These are phyloP conservation scores for Lasioglossum figueresi DNA, from an alignment of 2,888 invertebrate genomes.

Conservation along the genomic window DNA sequence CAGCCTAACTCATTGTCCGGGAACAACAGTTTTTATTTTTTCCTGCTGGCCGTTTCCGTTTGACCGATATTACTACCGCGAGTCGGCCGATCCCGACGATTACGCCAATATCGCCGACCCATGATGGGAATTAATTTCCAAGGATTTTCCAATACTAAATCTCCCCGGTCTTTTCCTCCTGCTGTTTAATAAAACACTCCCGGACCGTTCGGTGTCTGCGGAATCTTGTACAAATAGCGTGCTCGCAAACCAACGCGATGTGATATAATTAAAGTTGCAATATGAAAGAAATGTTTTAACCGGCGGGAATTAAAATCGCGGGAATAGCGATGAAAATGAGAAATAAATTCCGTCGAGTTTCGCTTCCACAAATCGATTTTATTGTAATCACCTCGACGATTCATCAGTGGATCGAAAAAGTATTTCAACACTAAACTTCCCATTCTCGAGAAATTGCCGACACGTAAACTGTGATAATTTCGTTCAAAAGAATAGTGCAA, in stretches of 20 bases:
- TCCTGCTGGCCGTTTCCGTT: conserved; percentile 20
- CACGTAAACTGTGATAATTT: no score
- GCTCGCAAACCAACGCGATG: background rate
- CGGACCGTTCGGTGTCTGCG: background rate
- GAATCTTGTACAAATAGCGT: background rate
- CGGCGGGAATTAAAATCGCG: background rate
- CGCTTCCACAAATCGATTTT: background rate
- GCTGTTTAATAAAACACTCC: conserved; percentile 23
- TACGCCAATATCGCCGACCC: background rate
- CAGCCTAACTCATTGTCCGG: conserved; percentile 31
- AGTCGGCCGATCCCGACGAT: conserved; percentile 22
- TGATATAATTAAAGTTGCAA: conserved; percentile 21
- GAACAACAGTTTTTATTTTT: conserved; percentile 38
- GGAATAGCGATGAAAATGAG: background rate
- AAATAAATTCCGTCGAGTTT: background rate
- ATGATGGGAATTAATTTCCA: conserved; percentile 46
- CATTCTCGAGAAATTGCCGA: background rate
- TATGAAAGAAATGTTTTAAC: background rate
- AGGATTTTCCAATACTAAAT: conserved; percentile 14
- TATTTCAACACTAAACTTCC: background rate
- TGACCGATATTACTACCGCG: conserved; percentile 38
- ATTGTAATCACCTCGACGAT: background rate
- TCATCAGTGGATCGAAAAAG: background rate
- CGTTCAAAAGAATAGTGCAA: no score
- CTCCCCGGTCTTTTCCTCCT: background rate